Base-by-base conservation (phyloP, 2,888 invertebrate genomes). In the Sphaerophoria rueppellii region DNA sequence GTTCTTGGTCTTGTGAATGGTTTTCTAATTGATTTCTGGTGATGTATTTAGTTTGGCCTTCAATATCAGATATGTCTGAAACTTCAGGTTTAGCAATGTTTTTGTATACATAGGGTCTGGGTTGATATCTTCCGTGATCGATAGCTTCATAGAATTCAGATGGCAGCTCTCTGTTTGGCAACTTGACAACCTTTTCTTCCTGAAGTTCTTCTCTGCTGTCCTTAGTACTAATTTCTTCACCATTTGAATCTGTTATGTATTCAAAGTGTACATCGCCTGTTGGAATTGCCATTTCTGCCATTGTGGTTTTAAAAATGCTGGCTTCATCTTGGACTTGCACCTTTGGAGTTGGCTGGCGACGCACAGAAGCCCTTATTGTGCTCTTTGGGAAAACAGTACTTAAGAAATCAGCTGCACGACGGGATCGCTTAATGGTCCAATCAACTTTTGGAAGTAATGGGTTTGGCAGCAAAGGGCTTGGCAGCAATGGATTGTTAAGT, bases 191-290 rank as follows among this genome's bases (percentile, higher is more conserved):
- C 54, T 77, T 87, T 4, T 65, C 50, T 2, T 69, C 65, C 4
- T 71, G 60, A 0, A 54, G 0, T 32, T 35, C 0, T 87, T 88
- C 9, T 87, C 88, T 24, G 69, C 82, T 82, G 3, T 65, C 65
- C 12, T 67, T 74, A 1, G 48, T 46, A 0, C 35, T 67, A 60
- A 77, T 74, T 46, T 90, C 91, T 34, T 90, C 90, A 0, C 90
- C 89, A 48, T 91, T 89, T 2, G 86, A 63, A 1, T 88, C 88
- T 7, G 89, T 88, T 3, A 91, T 90, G 40, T 89, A 88, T 61
- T 87, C 88, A 9, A 91, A 82, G 63, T 89, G 90, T 0, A 91
- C 90, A 87, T 91, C 90, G 4, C 91, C 91, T 48, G 90, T 88
- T 0, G 91, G 91, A 4, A 91, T 57, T 0, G 88, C 88, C 4